Percentiles rank a stretch among this genome's conserved stretches.
These are phyloP conservation scores for Drusus annulatus DNA, from an alignment of 1,140 invertebrate species.

Conservation along the genomic window DNA sequence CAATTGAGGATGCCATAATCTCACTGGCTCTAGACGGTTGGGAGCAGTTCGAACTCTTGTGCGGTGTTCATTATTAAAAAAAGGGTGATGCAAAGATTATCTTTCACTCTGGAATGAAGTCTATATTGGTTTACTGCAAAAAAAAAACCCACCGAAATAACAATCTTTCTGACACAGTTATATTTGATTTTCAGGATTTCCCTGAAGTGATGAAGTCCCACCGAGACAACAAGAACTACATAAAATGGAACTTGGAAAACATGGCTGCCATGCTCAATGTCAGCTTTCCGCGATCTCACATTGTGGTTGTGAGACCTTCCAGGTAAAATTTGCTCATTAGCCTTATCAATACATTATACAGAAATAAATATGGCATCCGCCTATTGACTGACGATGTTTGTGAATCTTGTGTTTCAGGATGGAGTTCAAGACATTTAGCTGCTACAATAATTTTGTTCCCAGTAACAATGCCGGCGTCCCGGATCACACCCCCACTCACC, in stretches of 20 bases:
- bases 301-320: constrained; percentile 86
- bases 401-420: constrained; percentile 73
- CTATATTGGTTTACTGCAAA: no score
- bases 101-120: no score
- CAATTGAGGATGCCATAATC: no score
- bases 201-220: constrained; percentile 84
- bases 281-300: constrained; percentile 79
- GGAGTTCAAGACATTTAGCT: constrained; percentile 86
- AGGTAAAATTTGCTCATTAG: constrained; percentile 72
- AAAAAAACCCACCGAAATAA: no score
- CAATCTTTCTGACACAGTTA: no score
- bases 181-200: constrained; percentile 76
- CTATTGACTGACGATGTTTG: not conserved
- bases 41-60: no score
- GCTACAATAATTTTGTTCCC: constrained; percentile 89
- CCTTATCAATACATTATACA: no score
- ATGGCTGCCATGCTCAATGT: constrained; percentile 78
- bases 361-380: not conserved
- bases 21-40: no score
- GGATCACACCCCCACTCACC: constrained; percentile 78
- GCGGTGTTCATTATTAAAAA: no score
- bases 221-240: constrained; percentile 80
- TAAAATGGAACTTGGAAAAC: constrained; percentile 85
- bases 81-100: no score
- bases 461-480: constrained; percentile 83